Conservation (phyloP, 1,140 invertebrate species). For the Liolophura sinensis region DNA sequence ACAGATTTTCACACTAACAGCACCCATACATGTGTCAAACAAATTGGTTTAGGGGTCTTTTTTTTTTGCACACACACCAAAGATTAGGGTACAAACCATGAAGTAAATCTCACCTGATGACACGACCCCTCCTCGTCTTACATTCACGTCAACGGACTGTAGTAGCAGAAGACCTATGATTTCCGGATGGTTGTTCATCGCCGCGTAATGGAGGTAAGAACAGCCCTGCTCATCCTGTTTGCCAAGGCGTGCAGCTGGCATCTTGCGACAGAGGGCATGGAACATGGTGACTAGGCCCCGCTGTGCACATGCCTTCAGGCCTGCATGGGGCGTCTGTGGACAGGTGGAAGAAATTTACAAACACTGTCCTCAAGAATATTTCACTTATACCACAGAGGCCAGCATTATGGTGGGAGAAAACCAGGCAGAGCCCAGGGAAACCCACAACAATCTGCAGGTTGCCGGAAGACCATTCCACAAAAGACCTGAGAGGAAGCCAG, state of each 20-base stretch:
- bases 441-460: too few relatives aligned
- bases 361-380: too few relatives aligned
- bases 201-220: conserved; percentile 54
- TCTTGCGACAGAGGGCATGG: conserved; percentile 45
- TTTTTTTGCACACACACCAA: too few relatives aligned
- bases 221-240: conserved; percentile 57
- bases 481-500: too few relatives aligned
- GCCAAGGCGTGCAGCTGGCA: conserved; percentile 43
- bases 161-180: conserved; percentile 51
- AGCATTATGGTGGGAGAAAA: too few relatives aligned
- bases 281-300: conserved; percentile 55
- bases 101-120: conserved; percentile 40
- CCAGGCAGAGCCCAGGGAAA: too few relatives aligned
- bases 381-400: too few relatives aligned
- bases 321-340: conserved; percentile 45
- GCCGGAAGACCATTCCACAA: too few relatives aligned
- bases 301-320: conserved; percentile 45
- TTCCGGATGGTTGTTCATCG: conserved; percentile 55
- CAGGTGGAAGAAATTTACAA: background rate
- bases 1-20: too few relatives aligned
- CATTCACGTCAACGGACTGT: conserved; percentile 54
- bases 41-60: too few relatives aligned
- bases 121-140: conserved; percentile 46
- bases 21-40: too few relatives aligned
- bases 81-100: background rate